Evolutionary conservation across 2,888 invertebrate species (phyloP), one percentile per base, ranked within the genome.

Genomic region (Brachypalpus laphriformis): DNA sequence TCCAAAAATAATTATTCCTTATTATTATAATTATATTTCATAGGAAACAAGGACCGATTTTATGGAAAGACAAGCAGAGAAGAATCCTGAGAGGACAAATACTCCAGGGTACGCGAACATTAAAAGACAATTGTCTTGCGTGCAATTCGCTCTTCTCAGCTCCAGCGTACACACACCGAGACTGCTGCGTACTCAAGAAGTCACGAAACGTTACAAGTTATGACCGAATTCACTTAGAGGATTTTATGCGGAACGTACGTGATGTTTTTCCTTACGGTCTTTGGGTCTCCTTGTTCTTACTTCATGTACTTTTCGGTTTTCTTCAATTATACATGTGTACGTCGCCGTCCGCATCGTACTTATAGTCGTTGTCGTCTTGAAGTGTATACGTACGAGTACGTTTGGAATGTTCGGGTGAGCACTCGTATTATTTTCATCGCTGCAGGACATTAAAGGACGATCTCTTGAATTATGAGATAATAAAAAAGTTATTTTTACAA

Each of bases 191-290:
- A 59, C 59, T 42, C 63, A 76, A 81, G 66, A 80, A 85, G 85
- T 85, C 85, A 85, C 85, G 85, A 81, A 90, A 89, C 87, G 89
- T 87, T 87, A 88, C 89, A 90, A 90, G 90, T 90, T 90, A 90
- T 90, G 90, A 89, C 88, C 87, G 89, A 90, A 90, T 90, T 89
- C 90, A 90, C 90, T 90, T 90, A 90, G 89, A 89, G 89, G 89
- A 89, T 90, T 90, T 90, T 90, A 90, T 90, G 90, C 90, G 89
- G 90, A 90, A 88, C 87, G 88, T 90, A 90, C 90, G 90, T 90
- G 90, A 85, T 71, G 81, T 81, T 81, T 85, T 80, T 59, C 56
- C 54, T 49, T 59, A 76, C 70, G 61, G 54, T 66, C 63, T 71
- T 78, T 11, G 34, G 59, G 49, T 70, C 45, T 45, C 18, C 34